A percentile compares a stretch with the other conserved stretches of the same genome.
Evolutionary conservation across 2,888 invertebrate genomes (phyloP).

Genomic region (Athalia circularis): DNA sequence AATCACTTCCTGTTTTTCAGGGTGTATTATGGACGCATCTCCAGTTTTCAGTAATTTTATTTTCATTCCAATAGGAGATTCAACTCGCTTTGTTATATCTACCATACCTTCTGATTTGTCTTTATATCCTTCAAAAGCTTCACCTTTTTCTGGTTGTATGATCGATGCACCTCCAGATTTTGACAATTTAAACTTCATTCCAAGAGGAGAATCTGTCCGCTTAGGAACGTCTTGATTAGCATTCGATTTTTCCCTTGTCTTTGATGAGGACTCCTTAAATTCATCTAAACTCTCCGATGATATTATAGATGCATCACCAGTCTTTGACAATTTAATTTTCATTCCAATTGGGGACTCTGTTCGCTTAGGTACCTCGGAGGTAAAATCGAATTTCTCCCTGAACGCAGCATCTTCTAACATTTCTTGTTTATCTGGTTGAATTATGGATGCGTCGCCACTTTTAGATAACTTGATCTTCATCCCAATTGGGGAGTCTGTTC

Average conservation of each 20-base stretch:
- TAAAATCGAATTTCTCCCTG: slow-evolving; percentile 49
- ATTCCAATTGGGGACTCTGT: slow-evolving; percentile 67
- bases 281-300: slow-evolving; percentile 53
- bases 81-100: slow-evolving; percentile 57
- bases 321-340: slow-evolving; percentile 71
- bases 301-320: slow-evolving; percentile 67
- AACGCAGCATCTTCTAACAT: slow-evolving; percentile 51
- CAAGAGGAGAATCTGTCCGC: slow-evolving; percentile 65
- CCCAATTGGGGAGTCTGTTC: slow-evolving; percentile 63
- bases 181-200: slow-evolving; percentile 69
- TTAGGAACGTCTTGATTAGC: slow-evolving; percentile 55
- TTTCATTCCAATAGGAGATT: slow-evolving; percentile 55
- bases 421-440: slow-evolving; percentile 59
- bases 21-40: slow-evolving; percentile 47
- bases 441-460: slow-evolving; percentile 64
- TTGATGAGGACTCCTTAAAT: slow-evolving; percentile 48
- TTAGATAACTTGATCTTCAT: slow-evolving; percentile 70
- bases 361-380: slow-evolving; percentile 60
- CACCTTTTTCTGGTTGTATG: slow-evolving; percentile 54
- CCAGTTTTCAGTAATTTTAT: slow-evolving; percentile 54
- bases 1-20: slow-evolving; percentile 51
- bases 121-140: slow-evolving; percentile 35
- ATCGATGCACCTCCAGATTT: slow-evolving; percentile 64
- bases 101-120: slow-evolving; percentile 39
- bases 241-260: slow-evolving; percentile 31